A percentile compares a stretch with the other conserved stretches of the same genome.
These are phyloP conservation scores for Anser brachyrhynchus DNA, from an alignment of 2,113 vertebrate species.

Conservation along the genomic window DNA sequence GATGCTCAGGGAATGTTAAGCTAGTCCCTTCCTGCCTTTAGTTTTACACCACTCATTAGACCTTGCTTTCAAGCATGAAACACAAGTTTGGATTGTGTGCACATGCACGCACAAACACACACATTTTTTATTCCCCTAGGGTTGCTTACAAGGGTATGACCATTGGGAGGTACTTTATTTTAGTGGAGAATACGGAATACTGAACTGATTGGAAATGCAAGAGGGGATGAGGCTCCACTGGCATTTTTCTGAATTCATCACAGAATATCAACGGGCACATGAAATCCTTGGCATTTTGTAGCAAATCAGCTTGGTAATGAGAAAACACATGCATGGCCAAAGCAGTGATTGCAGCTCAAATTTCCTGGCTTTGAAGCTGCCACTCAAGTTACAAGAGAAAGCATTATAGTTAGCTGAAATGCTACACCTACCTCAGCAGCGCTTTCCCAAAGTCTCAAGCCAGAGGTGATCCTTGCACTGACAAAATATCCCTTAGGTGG, in stretches of 20 bases:
- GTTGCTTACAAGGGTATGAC: background rate
- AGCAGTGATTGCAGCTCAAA: background rate
- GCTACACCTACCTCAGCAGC: background rate
- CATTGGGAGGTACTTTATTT: background rate
- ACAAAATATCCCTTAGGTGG: background rate
- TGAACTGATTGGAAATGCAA: background rate
- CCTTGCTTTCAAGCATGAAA: background rate
- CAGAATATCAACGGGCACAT: background rate
- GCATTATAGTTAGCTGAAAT: background rate
- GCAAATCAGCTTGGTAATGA: background rate
- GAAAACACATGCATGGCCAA: background rate
- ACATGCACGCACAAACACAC: background rate
- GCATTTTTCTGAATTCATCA: background rate
- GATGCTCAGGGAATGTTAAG: conserved; percentile 29
- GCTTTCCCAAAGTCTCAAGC: rapidly evolving
- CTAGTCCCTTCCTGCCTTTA: background rate
- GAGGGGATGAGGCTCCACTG: background rate
- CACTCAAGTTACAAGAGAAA: background rate
- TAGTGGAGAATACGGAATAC: background rate
- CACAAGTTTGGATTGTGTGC: background rate
- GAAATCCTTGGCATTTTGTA: conserved; percentile 18
- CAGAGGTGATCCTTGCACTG: background rate
- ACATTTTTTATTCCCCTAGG: background rate
- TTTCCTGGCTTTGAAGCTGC: background rate
- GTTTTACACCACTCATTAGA: background rate